Base-by-base conservation (phyloP, 2,888 invertebrate species). In the Tenthredo mesomela region DNA sequence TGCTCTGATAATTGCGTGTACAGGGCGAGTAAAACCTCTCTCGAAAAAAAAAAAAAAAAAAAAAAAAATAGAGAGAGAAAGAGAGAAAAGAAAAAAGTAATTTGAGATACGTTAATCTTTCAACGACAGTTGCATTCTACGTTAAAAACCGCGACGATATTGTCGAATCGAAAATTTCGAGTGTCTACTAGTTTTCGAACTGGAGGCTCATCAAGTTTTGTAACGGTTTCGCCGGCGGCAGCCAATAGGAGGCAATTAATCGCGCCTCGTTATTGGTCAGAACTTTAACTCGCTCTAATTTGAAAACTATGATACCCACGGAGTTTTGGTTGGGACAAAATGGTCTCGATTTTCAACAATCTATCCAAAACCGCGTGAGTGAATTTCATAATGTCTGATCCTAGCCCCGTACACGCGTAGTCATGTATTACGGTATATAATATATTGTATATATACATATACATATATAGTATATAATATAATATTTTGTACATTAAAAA, bases 401-500 rank as follows among this genome's bases (percentile, higher is more conserved):
- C 47, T 47, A 50, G 54, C 54, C 54, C 54, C n/a, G 54, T 54
- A 54, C n/a, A 54, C n/a, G 54, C 54, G 54, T n/a, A 54, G n/a
- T 54, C 54, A 54, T 54, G 54, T 54, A 25, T 21, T 61, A 61
- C 61, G 25, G 18, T n/a, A 58, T 29, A 61, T 61, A 61, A 61
- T 61, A 61, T 12, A 21, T 61, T 61, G 10, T 61, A 61, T 61
- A 58, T 54, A 71, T 71, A 37, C 15, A 73, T 54, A 50, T 21
- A 43, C 73, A 84, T 70, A 82, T 84, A 71, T 77, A 75, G 15
- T 85, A 25, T 82, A 80, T 89, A 88, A 73, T 87, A 87, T 86
- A 86, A 86, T 84, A 85, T 84, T 87, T 93, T 93, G 93, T 93
- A 93, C 93, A 93, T 93, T 92, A 92, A 92, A 93, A 93, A 92